Conservation (phyloP, 2,113 vertebrate species). For the Pelmatolapia mariae region DNA sequence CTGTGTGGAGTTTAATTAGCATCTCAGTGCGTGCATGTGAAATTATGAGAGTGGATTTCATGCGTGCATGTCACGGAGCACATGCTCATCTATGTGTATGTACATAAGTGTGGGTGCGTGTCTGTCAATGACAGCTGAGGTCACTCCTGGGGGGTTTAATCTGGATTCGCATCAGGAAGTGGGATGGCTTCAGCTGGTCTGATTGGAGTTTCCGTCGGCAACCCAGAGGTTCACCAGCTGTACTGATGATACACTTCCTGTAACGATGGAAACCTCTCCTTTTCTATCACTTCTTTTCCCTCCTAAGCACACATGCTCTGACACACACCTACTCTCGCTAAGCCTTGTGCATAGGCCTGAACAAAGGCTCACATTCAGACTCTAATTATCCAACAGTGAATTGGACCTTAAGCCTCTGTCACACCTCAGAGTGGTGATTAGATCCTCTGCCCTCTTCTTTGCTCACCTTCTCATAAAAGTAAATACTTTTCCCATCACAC, state of each 20-base stretch:
- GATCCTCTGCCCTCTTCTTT: neutral
- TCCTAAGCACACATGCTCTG: neutral
- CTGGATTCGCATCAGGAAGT: constrained; percentile 64
- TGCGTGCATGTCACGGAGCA: neutral
- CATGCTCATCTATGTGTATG: neutral
- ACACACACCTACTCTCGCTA: neutral
- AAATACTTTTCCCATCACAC: neutral
- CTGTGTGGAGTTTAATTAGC: constrained; percentile 27
- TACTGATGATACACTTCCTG: constrained; percentile 44
- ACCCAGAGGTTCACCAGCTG: constrained; percentile 71
- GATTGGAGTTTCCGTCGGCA: constrained; percentile 56
- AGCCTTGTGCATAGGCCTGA: neutral
- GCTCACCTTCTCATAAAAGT: neutral
- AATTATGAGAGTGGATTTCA: neutral
- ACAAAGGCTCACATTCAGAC: neutral
- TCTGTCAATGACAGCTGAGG: constrained; percentile 62
- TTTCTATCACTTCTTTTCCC: neutral
- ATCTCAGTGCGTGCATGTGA: neutral
- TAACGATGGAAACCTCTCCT: neutral
- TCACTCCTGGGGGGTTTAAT: constrained; percentile 67
- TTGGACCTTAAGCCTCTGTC: constrained; percentile 10
- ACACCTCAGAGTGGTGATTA: constrained; percentile 1
- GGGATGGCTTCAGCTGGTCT: constrained; percentile 45
- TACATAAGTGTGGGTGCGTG: neutral
- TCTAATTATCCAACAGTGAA: constrained; percentile 22